Evolutionary conservation across 1,140 invertebrate genomes (phyloP).

Genomic region (Cylas formicarius): DNA sequence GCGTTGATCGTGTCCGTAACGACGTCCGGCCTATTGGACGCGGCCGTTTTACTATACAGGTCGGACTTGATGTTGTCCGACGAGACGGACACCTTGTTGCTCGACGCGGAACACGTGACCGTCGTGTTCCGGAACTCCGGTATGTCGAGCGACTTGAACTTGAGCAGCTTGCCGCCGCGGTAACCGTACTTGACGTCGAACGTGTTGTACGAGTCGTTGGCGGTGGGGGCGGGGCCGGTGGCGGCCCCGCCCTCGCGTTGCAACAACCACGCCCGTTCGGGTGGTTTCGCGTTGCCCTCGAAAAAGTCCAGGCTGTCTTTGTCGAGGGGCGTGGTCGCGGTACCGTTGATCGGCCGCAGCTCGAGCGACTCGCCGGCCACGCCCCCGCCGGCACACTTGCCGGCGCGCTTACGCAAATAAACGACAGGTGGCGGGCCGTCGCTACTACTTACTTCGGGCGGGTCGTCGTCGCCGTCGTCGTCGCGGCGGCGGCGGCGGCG

Average conservation of each 20-base stretch:
- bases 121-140: conserved; percentile 27
- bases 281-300: too few relatives aligned
- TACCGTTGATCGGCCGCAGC: conserved; percentile 19
- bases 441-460: conserved; percentile 49
- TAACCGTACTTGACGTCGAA: conserved; percentile 34
- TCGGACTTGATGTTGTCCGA: conserved; percentile 34
- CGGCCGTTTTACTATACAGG: conserved; percentile 30
- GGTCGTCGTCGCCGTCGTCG: conserved; percentile 45
- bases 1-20: conserved; percentile 56
- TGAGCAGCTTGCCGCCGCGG: conserved; percentile 32
- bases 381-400: neutral
- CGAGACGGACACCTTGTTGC: conserved; percentile 35
- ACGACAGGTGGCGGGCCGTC: conserved; percentile 14
- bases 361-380: conserved; percentile 20
- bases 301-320: conserved; percentile 24
- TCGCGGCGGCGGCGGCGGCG: conserved; percentile 9
- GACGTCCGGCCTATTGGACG: conserved; percentile 44
- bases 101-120: conserved; percentile 30
- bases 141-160: conserved; percentile 38
- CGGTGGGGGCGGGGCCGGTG: too few relatives aligned
- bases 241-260: too few relatives aligned
- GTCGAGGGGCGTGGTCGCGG: conserved; percentile 19
- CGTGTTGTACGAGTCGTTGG: conserved; percentile 37
- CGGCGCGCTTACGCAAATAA: conserved; percentile 32
- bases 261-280: too few relatives aligned